Evolutionary conservation across 1,140 invertebrate genomes (phyloP).

Genomic region (Trissolcus basalis): DNA sequence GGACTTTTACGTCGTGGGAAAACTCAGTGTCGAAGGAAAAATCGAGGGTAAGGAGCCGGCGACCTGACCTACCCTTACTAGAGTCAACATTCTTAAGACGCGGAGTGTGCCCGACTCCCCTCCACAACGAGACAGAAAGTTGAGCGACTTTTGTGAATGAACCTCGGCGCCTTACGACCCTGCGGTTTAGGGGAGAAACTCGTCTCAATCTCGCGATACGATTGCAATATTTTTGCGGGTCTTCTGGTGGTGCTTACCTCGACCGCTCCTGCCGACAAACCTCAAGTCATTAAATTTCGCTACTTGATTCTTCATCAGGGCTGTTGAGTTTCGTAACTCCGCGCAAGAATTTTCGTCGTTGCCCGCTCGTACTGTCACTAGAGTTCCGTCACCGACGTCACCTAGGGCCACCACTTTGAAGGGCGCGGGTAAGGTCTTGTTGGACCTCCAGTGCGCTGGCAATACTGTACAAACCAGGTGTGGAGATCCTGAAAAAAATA

Average conservation of each 20-base stretch:
- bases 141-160: constrained; percentile 50
- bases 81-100: constrained; percentile 63
- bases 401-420: constrained; percentile 95
- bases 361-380: constrained; percentile 95
- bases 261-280: constrained; percentile 96
- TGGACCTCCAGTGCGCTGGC: constrained; percentile 96
- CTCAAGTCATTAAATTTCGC: constrained; percentile 98
- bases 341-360: constrained; percentile 98
- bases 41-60: constrained; percentile 64
- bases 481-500: constrained; percentile 2
- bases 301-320: constrained; percentile 97
- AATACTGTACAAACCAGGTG: constrained; percentile 20
- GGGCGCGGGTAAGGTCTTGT: constrained; percentile 96
- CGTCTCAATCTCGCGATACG: constrained; percentile 8
- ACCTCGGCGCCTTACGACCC: constrained; percentile 7
- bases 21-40: constrained; percentile 62
- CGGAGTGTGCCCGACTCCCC: constrained; percentile 15
- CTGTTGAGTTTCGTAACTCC: constrained; percentile 93
- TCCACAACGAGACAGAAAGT: constrained; percentile 26
- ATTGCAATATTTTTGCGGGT: constrained; percentile 9
- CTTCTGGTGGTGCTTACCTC: constrained; percentile 87
- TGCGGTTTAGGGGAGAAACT: constrained; percentile 11
- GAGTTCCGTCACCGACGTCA: constrained; percentile 95
- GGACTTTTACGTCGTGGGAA: constrained; percentile 60
- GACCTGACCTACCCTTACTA: constrained; percentile 73